Conservation (phyloP, 2,113 vertebrate species). For the Notothenia rossii region DNA sequence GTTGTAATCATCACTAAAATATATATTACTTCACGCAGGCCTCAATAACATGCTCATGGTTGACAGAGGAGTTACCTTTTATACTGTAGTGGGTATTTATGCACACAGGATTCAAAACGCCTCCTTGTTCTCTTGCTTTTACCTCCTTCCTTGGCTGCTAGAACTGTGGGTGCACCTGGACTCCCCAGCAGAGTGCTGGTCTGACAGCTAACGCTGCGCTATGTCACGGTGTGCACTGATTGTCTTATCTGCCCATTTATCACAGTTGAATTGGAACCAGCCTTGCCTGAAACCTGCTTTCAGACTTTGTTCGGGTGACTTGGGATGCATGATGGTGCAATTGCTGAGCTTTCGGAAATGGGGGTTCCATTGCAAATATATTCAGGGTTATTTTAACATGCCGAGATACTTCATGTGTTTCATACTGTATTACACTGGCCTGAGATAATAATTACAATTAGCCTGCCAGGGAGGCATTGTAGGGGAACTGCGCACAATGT, state of each 20-base stretch:
- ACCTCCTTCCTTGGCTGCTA: slow-evolving; percentile 51
- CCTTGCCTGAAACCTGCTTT: slow-evolving; percentile 97
- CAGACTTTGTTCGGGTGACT: slow-evolving; percentile 85
- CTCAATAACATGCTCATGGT: slow-evolving; percentile 11
- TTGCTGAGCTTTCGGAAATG: slow-evolving; percentile 79
- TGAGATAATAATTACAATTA: slow-evolving; percentile 61
- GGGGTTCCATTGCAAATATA: slow-evolving; percentile 79
- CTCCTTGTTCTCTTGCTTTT: slow-evolving; percentile 48
- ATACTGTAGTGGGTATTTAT: slow-evolving; percentile 54
- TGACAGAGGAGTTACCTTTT: slow-evolving; percentile 40
- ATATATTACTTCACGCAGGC: slow-evolving; percentile 20
- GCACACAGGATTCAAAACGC: slow-evolving; percentile 43
- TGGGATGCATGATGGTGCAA: slow-evolving; percentile 90
- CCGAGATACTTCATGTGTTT: slow-evolving; percentile 33
- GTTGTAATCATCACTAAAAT: slow-evolving; percentile 4
- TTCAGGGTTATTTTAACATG: slow-evolving; percentile 68
- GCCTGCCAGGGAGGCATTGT: slow-evolving; percentile 22
- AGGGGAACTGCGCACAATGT: slow-evolving; percentile 10
- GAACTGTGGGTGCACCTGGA: slow-evolving; percentile 63
- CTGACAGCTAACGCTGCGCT: slow-evolving; percentile 74
- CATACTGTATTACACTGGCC: slow-evolving; percentile 44
- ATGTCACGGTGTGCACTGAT: slow-evolving; percentile 95
- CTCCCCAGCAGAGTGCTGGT: slow-evolving; percentile 56
- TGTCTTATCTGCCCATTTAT: slow-evolving; percentile 99
- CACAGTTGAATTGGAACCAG: slow-evolving; percentile 99